A percentile compares a stretch with the other conserved stretches of the same genome.
These are phyloP conservation scores for Macrophya alboannulata DNA, from an alignment of 2,888 invertebrate genomes.

Conservation along the genomic window DNA sequence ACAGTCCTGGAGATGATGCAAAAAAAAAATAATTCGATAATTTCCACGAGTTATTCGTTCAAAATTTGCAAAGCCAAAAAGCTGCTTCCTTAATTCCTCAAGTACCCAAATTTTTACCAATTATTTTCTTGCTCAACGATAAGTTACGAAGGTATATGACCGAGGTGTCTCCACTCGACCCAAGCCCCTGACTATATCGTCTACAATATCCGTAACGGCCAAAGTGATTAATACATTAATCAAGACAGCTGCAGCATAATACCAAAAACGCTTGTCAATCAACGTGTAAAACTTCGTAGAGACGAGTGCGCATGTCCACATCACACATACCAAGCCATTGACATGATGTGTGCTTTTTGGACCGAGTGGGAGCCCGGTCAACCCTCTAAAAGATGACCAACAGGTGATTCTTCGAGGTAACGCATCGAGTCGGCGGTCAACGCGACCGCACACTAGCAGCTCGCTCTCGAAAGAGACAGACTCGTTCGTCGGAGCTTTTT, in stretches of 20 bases:
- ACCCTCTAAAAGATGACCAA: constrained; percentile 31
- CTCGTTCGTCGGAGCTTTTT: neutral
- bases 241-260: neutral
- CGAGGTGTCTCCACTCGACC: too few relatives aligned
- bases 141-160: too few relatives aligned
- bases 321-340: neutral
- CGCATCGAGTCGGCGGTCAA: constrained; percentile 6
- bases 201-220: neutral
- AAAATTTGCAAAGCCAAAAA: too few relatives aligned
- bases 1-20: too few relatives aligned
- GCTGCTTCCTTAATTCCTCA: too few relatives aligned
- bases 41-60: too few relatives aligned
- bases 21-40: too few relatives aligned
- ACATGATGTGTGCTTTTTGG: neutral
- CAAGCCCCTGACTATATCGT: too few relatives aligned
- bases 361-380: constrained; percentile 18
- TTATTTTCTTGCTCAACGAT: too few relatives aligned
- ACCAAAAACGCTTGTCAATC: neutral
- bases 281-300: neutral
- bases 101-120: too few relatives aligned
- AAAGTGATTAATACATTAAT: neutral
- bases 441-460: neutral
- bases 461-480: neutral
- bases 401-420: constrained; percentile 17
- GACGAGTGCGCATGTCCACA: neutral